Evolutionary conservation across 1,140 invertebrate species (phyloP).

Genomic region (Melipona quadrifasciata): DNA sequence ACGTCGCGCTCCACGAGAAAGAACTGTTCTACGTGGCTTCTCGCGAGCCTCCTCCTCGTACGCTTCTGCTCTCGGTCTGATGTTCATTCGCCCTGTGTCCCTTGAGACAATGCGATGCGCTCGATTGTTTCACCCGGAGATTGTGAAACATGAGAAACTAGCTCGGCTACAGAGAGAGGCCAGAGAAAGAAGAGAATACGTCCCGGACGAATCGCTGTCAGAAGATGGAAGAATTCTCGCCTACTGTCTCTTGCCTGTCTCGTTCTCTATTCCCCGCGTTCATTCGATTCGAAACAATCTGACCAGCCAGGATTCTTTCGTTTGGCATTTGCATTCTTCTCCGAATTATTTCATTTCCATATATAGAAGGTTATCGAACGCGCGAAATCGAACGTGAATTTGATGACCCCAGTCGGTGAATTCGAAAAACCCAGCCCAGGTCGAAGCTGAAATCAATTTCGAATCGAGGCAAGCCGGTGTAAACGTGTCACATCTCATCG

Average conservation of each 20-base stretch:
- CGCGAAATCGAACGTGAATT: background rate
- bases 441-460: background rate
- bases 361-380: background rate
- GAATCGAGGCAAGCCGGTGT: background rate
- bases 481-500: background rate
- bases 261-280: background rate
- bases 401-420: background rate
- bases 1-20: conserved; percentile 14
- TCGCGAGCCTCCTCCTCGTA: conserved; percentile 31
- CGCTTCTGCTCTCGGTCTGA: conserved; percentile 46
- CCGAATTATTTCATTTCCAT: background rate
- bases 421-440: background rate
- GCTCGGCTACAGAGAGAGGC: conserved; percentile 57
- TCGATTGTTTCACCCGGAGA: conserved; percentile 77
- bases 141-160: conserved; percentile 76
- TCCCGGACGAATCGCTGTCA: conserved; percentile 34
- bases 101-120: conserved; percentile 68
- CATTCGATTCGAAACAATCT: background rate
- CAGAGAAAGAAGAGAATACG: conserved; percentile 11
- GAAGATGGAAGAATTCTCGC: conserved; percentile 23
- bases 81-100: conserved; percentile 57
- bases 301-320: background rate
- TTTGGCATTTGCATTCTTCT: background rate
- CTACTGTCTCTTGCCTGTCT: background rate
- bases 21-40: background rate